Evolutionary conservation across 2,888 invertebrate species (phyloP).

Genomic region (Trissolcus brochymenae): DNA sequence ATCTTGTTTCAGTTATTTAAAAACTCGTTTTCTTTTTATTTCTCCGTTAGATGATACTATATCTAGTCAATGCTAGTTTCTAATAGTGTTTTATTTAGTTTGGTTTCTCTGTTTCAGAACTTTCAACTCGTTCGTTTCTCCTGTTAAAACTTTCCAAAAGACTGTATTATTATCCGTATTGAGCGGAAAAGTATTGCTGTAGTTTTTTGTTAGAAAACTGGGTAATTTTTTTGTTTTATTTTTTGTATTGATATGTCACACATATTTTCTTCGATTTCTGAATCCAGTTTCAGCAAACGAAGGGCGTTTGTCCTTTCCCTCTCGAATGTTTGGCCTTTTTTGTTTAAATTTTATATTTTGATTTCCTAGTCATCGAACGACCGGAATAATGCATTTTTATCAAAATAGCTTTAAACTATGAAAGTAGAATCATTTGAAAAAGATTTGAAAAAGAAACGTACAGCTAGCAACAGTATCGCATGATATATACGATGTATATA

Average conservation of each 20-base stretch:
- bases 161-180: slow-evolving; percentile 67
- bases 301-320: slow-evolving; percentile 37
- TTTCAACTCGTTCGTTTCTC: slow-evolving; percentile 52
- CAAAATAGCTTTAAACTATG: slow-evolving; percentile 62
- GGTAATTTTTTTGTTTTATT: slow-evolving; percentile 51
- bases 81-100: slow-evolving; percentile 37
- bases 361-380: slow-evolving; percentile 55
- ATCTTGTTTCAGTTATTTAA: slow-evolving; percentile 35
- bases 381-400: slow-evolving; percentile 59
- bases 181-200: slow-evolving; percentile 73
- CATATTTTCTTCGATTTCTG: slow-evolving; percentile 58
- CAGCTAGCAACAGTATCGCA: slow-evolving; percentile 57
- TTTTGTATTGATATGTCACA: slow-evolving; percentile 68
- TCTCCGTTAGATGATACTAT: slow-evolving; percentile 43
- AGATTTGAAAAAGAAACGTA: slow-evolving; percentile 57
- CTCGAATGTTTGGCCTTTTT: slow-evolving; percentile 24
- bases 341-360: slow-evolving; percentile 33
- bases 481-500: slow-evolving; percentile 53
- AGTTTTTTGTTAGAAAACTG: slow-evolving; percentile 64
- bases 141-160: slow-evolving; percentile 62
- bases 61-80: slow-evolving; percentile 52
- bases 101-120: slow-evolving; percentile 35
- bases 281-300: slow-evolving; percentile 55
- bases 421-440: slow-evolving; percentile 58
- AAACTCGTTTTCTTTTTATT: slow-evolving; percentile 20